Base-by-base conservation (phyloP, 1,140 invertebrate species). In the Heliconius hermathena region DNA sequence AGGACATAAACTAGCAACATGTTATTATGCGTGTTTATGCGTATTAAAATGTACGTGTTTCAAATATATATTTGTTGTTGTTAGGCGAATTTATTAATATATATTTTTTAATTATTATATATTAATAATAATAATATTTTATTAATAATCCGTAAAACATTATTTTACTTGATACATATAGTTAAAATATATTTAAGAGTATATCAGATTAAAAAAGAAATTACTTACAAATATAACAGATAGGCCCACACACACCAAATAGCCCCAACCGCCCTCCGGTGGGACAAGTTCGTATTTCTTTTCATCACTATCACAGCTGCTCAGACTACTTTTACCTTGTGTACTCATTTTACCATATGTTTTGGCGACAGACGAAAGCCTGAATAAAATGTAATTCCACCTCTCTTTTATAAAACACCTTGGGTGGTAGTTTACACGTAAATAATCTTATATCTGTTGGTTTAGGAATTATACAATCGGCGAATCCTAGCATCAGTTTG, bases 221-320 rank as follows among this genome's bases (percentile, higher is more conserved):
- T 74, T 88, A 96, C 96, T 96, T 95, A 97, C 96, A 87, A 96
- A 96, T 54, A 95, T 96, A 74, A 96, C 77, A 33, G 95, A 95
- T 71, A 95, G 90, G n/a, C 95, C 96, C 18, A 96, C 82, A 79
- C 96, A 96, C 16, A 97, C 93, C 6, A 96, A 85, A 88, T 96
- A 96, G 0, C 96, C 96, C 96, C 96, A 97, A 3, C 96, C 96
- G 22, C 96, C 96, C 82, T 97, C 95, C 0, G 96, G 96, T 11
- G 96, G 92, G 16, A 93, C 90, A 77, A 92, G 52, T 52, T 93
- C 93, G 78, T 91, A 93, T 71, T 92, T 89, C 71, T 92, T 91
- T 33, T 95, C 94, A 95, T 96, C 88, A 95, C 95, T 77, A 89
- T 95, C 77, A 96, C 77, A 78, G 93, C 94, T 88, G 54, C 84